phyloP scores from a whole-genome alignment of 1,140 invertebrate genomes.

The Platyscapa corneri region DNA sequence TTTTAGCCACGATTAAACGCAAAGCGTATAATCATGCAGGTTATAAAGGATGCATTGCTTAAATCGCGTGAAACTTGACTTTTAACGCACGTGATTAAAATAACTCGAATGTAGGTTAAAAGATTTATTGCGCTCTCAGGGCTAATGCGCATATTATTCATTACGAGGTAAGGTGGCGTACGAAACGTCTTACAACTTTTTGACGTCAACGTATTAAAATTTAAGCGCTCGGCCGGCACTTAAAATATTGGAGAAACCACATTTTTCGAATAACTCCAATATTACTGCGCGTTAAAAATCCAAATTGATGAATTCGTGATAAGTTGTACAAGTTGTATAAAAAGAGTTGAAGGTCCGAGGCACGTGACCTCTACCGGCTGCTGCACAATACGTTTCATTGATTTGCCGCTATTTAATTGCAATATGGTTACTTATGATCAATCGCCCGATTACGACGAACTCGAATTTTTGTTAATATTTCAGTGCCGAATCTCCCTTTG shows the following conservation, averaged over 20 bases:
- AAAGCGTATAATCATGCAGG: background rate
- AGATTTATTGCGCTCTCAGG: conserved; percentile 13
- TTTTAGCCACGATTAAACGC: background rate
- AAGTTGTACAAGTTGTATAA: too few species aligned
- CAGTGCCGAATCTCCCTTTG: too few species aligned
- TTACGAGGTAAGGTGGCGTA: background rate
- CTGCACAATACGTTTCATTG: too few species aligned
- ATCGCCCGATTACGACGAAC: too few species aligned
- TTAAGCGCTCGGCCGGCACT: background rate
- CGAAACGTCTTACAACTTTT: background rate
- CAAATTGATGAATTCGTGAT: too few species aligned
- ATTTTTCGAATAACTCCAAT: too few species aligned
- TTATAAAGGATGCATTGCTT: background rate
- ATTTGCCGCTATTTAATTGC: too few species aligned
- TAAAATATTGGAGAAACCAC: background rate
- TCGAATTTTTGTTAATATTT: too few species aligned
- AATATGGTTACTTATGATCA: too few species aligned
- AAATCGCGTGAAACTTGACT: background rate
- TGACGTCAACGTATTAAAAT: background rate
- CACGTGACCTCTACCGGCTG: too few species aligned
- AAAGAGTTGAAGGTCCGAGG: too few species aligned
- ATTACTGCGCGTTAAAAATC: too few species aligned
- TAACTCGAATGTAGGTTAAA: conserved; percentile 11
- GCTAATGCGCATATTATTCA: background rate
- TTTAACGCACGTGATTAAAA: conserved; percentile 1